phyloP scores from a whole-genome alignment of 37 sponge, comb jelly and placozoan species.

The Cliona cf. orientalis region DNA sequence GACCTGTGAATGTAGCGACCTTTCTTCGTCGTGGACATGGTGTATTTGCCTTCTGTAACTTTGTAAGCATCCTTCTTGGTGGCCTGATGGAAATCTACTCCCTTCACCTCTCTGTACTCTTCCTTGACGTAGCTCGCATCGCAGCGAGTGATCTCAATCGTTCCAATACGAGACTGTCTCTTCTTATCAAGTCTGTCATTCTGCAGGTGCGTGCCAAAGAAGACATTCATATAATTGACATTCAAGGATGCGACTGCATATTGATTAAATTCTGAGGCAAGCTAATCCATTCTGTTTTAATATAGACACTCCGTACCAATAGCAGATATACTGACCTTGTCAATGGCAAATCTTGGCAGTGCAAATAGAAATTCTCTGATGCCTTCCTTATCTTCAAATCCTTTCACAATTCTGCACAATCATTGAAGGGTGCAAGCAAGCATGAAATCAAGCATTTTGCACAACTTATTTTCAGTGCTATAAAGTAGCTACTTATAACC shows the following conservation, averaged over 20 bases:
- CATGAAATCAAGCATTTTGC: too few relatives aligned
- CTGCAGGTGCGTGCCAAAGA: constrained; percentile 20
- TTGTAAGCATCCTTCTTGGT: constrained; percentile 57
- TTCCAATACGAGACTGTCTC: constrained; percentile 46
- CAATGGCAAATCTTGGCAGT: constrained; percentile 53
- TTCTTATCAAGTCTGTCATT: constrained; percentile 36
- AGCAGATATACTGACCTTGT: constrained; percentile 35
- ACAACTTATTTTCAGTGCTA: too few relatives aligned
- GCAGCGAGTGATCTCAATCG: constrained; percentile 50
- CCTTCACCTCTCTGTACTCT: constrained; percentile 54
- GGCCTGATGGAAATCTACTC: constrained; percentile 50
- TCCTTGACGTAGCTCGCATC: constrained; percentile 63
- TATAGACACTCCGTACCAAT: too few relatives aligned
- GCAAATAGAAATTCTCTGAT: constrained; percentile 74
- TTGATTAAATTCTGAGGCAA: not conserved
- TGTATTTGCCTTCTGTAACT: constrained; percentile 67
- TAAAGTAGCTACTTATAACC: too few relatives aligned
- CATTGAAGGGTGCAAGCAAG: not conserved
- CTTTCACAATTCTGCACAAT: constrained; percentile 44
- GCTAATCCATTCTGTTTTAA: too few relatives aligned
- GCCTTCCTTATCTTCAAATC: constrained; percentile 69
- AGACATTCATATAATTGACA: not conserved
- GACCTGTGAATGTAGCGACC: constrained; percentile 51
- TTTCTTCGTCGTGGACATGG: constrained; percentile 78
- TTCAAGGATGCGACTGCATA: not conserved